A percentile compares a stretch with the other conserved stretches of the same genome.
phyloP scores from a whole-genome alignment of 2,888 invertebrate genomes.

The Hydriomena furcata region DNA sequence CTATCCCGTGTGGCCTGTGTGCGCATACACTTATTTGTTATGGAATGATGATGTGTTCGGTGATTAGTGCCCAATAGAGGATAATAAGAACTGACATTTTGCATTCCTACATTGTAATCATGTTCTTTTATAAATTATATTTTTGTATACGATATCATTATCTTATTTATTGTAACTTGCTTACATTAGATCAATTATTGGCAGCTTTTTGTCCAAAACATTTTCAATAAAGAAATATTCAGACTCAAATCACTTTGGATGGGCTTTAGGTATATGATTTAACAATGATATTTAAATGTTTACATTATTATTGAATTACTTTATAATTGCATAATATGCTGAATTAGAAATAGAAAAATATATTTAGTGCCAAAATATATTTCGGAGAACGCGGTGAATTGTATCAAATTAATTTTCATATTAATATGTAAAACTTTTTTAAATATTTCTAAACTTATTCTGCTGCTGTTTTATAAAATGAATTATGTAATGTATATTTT shows the following conservation, averaged over 20 bases:
- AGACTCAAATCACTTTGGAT: neutral
- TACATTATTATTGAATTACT: too few relatives aligned
- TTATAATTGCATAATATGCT: neutral
- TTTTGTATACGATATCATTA: neutral
- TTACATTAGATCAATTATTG: neutral
- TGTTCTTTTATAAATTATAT: conserved; percentile 5
- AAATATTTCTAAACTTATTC: neutral
- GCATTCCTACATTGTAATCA: conserved; percentile 5
- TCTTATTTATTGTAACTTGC: neutral
- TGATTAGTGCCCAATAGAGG: conserved; percentile 15
- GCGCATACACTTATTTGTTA: too few relatives aligned
- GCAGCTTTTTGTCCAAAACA: conserved; percentile 1
- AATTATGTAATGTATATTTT: neutral
- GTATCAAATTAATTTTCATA: neutral
- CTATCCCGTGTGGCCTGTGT: too few relatives aligned
- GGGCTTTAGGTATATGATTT: neutral
- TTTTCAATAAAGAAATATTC: neutral
- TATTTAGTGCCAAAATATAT: conserved; percentile 14
- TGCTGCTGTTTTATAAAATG: too few relatives aligned
- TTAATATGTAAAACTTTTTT: neutral
- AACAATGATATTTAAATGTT: neutral
- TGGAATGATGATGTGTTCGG: conserved; percentile 22
- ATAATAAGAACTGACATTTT: conserved; percentile 1
- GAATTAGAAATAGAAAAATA: neutral
- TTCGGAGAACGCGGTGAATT: neutral